A percentile compares a stretch with the other conserved stretches of the same genome.
Conservation (phyloP, 2,888 invertebrate species). For the Brassicogethes aeneus region DNA sequence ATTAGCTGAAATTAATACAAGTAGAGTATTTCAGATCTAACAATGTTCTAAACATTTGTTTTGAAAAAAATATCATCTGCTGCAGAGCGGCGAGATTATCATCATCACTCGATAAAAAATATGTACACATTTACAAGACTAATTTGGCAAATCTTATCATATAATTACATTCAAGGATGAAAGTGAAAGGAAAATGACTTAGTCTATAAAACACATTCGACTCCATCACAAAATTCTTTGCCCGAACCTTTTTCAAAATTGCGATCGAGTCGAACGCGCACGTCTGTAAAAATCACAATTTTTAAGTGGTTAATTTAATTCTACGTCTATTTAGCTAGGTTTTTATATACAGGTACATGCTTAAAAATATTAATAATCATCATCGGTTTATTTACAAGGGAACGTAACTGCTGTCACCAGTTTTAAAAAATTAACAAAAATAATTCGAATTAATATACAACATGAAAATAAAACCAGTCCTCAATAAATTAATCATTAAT, state of each 20-base stretch:
- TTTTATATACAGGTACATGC: background rate
- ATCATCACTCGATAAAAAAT: no score
- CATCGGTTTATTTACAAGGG: no score
- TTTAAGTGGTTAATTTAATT: background rate
- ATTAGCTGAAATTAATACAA: background rate
- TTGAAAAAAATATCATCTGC: conserved; percentile 1
- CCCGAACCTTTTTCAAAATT: background rate
- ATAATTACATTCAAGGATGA: conserved; percentile 18
- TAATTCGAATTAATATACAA: conserved; percentile 7
- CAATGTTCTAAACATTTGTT: background rate
- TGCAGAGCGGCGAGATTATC: conserved; percentile 11
- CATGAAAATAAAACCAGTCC: background rate
- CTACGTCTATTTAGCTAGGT: no score
- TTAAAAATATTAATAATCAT: no score
- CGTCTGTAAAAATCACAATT: background rate
- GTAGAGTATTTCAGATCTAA: background rate
- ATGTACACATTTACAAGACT: conserved; percentile 31
- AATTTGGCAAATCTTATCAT: conserved; percentile 26
- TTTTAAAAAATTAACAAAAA: conserved; percentile 5
- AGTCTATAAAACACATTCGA: conserved; percentile 9
- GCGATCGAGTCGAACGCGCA: background rate
- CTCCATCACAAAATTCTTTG: background rate
- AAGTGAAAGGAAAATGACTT: conserved; percentile 10
- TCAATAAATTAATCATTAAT: no score
- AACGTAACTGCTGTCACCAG: no score